Base-by-base conservation (phyloP, 2,888 invertebrate genomes). In the Ectemnius continuus region DNA sequence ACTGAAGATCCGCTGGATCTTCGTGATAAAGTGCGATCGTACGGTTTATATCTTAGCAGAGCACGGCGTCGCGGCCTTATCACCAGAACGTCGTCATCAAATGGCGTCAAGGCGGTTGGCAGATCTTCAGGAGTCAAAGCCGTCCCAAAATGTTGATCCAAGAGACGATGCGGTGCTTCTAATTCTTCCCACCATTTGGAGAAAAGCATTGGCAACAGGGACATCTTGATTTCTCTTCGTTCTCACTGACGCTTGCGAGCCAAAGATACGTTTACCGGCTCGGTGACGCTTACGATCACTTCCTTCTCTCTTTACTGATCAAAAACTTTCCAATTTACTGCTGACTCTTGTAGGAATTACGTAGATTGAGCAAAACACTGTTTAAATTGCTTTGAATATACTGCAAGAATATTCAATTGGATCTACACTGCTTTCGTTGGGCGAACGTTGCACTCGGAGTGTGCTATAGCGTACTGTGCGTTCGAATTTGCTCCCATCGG, bases 1-100 rank as follows among this genome's bases (percentile, higher is more conserved):
- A 92, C 93, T 0, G 94, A 94, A 23, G 92, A 91, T 48, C 92
- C 87, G 0, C 94, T 94, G 89, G 57, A 28, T 59, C 45, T 73
- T 1, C 59, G 61, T 2, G 23, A 11, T 74, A 73, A 0, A 3
- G 11, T 56, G 57, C 72, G 73, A 0, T 80, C 73, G 57, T 85
- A 84, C 0, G 80, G 83, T 6, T 75, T 75, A 8, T 75, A 78
- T 59, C 77, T 71, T 1, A 58, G 57, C 45, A 61, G 8, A 36
- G 66, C 61, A 62, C 73, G 59, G 14, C 71, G 75, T 11, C 70
- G 65, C 16, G 80, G 76, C 66, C 73, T 73, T 1, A 81, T 11
- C 0, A 80, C 58, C 11, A 75, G n/a, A n/a, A 81, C 1, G 0
- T 83, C 76, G 0, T 63, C n/a, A 0, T 81, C 77, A 1, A 23